These are phyloP conservation scores for Adelges cooleyi DNA, from an alignment of 1,140 invertebrate species.

Conservation along the genomic window DNA sequence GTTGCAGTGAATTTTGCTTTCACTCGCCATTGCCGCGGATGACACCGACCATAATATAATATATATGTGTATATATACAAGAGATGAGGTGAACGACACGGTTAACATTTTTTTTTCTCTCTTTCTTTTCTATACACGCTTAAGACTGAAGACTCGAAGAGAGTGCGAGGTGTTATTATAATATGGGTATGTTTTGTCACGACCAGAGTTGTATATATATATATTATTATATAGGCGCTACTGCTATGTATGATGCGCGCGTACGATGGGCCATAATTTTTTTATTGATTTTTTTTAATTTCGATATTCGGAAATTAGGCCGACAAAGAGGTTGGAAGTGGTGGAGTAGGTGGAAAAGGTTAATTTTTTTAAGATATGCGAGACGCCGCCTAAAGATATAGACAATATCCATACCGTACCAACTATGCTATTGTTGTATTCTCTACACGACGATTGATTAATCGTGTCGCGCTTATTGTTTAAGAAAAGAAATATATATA, in stretches of 20 bases:
- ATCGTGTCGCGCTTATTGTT: not conserved
- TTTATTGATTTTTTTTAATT: not conserved
- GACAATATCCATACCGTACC: too few species aligned
- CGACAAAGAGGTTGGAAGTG: not conserved
- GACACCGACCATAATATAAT: not conserved
- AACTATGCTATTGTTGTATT: not conserved
- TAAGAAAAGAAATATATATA: too few species aligned
- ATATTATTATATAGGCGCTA: too few species aligned
- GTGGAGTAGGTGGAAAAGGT: not conserved
- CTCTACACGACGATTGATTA: constrained; percentile 25
- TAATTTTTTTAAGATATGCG: not conserved
- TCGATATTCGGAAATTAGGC: not conserved
- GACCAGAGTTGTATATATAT: too few species aligned
- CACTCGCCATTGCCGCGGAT: not conserved
- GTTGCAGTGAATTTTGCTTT: constrained; percentile 19
- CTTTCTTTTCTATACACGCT: not conserved
- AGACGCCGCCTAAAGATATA: not conserved
- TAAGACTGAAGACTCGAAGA: too few species aligned
- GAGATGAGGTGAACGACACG: constrained; percentile 8
- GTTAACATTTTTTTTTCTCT: not conserved
- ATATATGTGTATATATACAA: too few species aligned
- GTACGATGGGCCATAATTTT: too few species aligned
- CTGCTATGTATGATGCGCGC: not conserved
- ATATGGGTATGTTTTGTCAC: not conserved
- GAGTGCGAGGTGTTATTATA: too few species aligned